Conservation (phyloP, 2,797 vertebrate genomes). For the Premnoplex brunnescens region DNA sequence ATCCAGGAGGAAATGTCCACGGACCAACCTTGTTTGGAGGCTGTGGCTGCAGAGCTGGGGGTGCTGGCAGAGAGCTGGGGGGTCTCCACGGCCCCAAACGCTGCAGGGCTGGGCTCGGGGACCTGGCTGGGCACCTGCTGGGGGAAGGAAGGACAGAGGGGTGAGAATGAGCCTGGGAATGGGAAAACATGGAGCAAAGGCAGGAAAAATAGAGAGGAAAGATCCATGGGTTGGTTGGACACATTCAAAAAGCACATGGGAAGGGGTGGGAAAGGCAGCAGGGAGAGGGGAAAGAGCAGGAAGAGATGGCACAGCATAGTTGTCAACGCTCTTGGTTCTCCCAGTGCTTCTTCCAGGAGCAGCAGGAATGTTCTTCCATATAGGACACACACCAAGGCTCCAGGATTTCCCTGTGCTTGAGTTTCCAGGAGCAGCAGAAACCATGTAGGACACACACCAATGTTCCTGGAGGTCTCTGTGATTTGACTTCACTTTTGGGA, state of each 20-base stretch:
- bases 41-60: slow-evolving; percentile 65
- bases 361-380: not conserved
- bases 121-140: slow-evolving; percentile 89
- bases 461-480: too few relatives aligned
- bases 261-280: slow-evolving; percentile 42
- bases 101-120: slow-evolving; percentile 77
- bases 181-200: not conserved
- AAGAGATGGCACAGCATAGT: not conserved
- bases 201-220: slow-evolving; percentile 55
- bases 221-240: not conserved
- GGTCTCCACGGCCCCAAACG: slow-evolving; percentile 78
- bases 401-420: not conserved
- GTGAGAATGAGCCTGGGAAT: slow-evolving; percentile 87
- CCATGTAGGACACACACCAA: not conserved
- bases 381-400: not conserved
- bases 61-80: slow-evolving; percentile 72
- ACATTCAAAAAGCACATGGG: not conserved
- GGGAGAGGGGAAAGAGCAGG: slow-evolving; percentile 36
- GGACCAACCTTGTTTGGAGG: slow-evolving; percentile 85
- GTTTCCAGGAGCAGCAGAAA: not conserved
- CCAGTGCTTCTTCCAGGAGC: not conserved
- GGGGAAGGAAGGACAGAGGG: slow-evolving; percentile 88
- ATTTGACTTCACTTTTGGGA: not conserved
- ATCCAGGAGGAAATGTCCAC: slow-evolving; percentile 38
- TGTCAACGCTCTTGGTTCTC: not conserved